A percentile compares a stretch with the other conserved stretches of the same genome.
Conservation (phyloP, 2,888 invertebrate genomes). For the Spialia ferax region DNA sequence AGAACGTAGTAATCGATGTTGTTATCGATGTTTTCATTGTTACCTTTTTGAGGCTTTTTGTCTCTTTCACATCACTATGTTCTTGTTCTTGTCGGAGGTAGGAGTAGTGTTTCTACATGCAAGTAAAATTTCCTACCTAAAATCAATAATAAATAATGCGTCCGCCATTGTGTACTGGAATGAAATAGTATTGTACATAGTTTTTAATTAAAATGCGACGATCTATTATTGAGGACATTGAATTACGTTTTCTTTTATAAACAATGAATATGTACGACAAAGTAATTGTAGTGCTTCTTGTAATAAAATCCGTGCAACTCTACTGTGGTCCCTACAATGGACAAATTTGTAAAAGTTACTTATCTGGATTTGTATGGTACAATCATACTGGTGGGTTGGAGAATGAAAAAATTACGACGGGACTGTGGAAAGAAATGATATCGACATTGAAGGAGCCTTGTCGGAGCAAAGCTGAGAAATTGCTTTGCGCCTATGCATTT, state of each 20-base stretch:
- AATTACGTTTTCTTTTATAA: conserved; percentile 62
- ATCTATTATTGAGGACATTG: conserved; percentile 61
- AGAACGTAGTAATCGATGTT: neutral
- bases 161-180: conserved; percentile 77
- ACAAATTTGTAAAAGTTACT: conserved; percentile 91
- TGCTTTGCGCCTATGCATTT: conserved; percentile 97
- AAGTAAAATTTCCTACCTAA: conserved; percentile 59
- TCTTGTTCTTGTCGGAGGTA: neutral
- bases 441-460: conserved; percentile 93
- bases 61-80: conserved; percentile 10
- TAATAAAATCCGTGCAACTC: conserved; percentile 84
- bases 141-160: conserved; percentile 80
- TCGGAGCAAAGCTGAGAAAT: conserved; percentile 94
- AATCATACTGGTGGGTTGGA: conserved; percentile 91
- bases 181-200: conserved; percentile 58
- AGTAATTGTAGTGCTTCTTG: conserved; percentile 70
- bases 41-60: neutral
- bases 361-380: conserved; percentile 92
- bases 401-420: conserved; percentile 94
- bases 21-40: neutral
- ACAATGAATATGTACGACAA: conserved; percentile 68
- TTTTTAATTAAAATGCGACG: conserved; percentile 70
- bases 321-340: conserved; percentile 96
- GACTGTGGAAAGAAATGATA: conserved; percentile 95
- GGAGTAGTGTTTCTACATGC: conserved; percentile 29